Evolutionary conservation across 2,888 invertebrate genomes (phyloP), one percentile per base, ranked within the genome.

Genomic region (Aporophyla lueneburgensis): DNA sequence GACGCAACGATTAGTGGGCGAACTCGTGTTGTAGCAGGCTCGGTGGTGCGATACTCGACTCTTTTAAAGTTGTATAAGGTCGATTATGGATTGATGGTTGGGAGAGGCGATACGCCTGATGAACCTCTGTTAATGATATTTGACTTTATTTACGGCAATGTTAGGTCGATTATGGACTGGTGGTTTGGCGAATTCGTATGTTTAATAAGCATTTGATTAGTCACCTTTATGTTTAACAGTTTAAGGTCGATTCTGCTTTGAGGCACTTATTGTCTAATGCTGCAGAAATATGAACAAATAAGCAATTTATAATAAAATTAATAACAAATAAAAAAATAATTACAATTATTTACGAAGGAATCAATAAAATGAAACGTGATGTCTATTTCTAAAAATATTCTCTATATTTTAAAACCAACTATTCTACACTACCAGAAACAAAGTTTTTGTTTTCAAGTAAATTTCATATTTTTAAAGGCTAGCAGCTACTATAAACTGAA

Each of bases 1-100:
- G 43, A 19, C 0, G 16, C 54, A 71, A 65, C 54, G 51, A 56
- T 56, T 74, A 46, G 56, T 67, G 68, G 75, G 70, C 46, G 61
- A 63, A 68, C 74, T 76, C 33, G 83, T 79, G 62, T 79, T 58
- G 69, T 69, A 79, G 84, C 70, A 69, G 59, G 21, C 33, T 75
- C 72, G 76, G 49, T 70, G 33, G 59, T 80, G 81, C 81, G 63
- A 78, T 51, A 77, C n/a, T 72, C 77, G 68, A 78, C 74, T 68
- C 53, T 78, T 58, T 62, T 19, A 67, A 46, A 67, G 53, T 49
- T 56, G 51, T 56, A 56, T 74, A 76, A 76, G 49, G 67, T 81
- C 67, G 83, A 76, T 76, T 68, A 71, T 80, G 68, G 61, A 73
- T 80, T 80, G 76, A 70, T 54, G 76, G 72, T 83, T 83, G 84